phyloP scores from a whole-genome alignment of 1,140 invertebrate genomes.

The Aphelinus certus region DNA sequence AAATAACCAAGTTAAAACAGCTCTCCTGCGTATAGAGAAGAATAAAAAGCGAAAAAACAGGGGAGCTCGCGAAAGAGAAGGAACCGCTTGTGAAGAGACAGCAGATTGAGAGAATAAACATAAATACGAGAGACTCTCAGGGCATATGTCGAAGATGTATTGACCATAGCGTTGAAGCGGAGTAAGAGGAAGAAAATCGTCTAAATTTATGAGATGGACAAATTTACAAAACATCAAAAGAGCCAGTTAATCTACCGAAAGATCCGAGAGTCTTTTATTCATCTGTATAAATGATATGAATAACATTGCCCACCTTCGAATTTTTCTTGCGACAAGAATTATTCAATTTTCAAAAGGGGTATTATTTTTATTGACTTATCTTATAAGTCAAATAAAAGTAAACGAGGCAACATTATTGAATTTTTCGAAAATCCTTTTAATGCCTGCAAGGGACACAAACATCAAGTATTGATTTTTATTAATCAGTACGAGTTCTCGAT shows the following conservation, averaged over 20 bases:
- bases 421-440: no score
- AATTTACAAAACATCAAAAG: conserved; percentile 24
- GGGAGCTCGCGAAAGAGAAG: background rate
- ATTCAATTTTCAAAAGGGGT: no score
- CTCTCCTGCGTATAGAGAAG: background rate
- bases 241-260: background rate
- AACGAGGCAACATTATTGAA: no score
- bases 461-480: no score
- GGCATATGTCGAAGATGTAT: background rate
- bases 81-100: background rate
- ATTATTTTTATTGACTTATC: no score
- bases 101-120: conserved; percentile 18
- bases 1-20: conserved; percentile 30
- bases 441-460: no score
- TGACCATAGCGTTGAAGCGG: no score
- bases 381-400: no score
- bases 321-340: background rate
- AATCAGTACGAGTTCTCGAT: no score
- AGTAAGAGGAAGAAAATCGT: conserved; percentile 6
- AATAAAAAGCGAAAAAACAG: background rate
- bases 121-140: background rate
- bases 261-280: no score
- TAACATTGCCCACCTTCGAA: background rate
- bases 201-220: conserved; percentile 23
- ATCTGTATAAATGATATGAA: background rate